A percentile compares a stretch with the other conserved stretches of the same genome.
These are phyloP conservation scores for Stenotaenia linearis DNA, from an alignment of 2,888 invertebrate species.

Conservation along the genomic window DNA sequence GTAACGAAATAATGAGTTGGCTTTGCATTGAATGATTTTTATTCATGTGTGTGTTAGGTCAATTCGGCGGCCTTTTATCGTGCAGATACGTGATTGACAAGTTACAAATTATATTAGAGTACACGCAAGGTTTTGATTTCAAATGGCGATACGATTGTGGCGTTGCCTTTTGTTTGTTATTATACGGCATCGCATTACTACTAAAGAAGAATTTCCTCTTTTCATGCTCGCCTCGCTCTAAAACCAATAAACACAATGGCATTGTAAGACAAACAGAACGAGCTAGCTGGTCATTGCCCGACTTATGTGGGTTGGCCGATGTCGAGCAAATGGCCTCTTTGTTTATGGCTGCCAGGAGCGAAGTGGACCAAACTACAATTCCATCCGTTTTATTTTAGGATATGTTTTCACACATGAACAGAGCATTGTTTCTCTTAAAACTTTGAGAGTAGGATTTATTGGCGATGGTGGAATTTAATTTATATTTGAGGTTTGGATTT, in stretches of 20 bases:
- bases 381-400: background rate
- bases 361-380: background rate
- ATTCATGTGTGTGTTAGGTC: no score
- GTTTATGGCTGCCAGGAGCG: background rate
- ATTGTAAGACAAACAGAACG: background rate
- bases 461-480: no score
- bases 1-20: no score
- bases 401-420: background rate
- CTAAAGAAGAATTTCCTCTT: background rate
- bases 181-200: background rate
- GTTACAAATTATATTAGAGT: background rate
- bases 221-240: background rate
- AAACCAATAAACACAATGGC: background rate
- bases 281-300: background rate
- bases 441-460: background rate
- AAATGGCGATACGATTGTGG: background rate
- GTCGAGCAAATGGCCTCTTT: background rate
- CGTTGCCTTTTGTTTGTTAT: background rate
- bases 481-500: no score
- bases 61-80: background rate
- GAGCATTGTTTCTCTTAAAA: background rate
- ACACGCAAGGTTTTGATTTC: background rate
- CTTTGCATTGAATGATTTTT: no score
- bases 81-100: background rate
- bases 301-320: background rate